Base-by-base conservation (phyloP, 2,888 invertebrate genomes). In the Hololepta plana region DNA sequence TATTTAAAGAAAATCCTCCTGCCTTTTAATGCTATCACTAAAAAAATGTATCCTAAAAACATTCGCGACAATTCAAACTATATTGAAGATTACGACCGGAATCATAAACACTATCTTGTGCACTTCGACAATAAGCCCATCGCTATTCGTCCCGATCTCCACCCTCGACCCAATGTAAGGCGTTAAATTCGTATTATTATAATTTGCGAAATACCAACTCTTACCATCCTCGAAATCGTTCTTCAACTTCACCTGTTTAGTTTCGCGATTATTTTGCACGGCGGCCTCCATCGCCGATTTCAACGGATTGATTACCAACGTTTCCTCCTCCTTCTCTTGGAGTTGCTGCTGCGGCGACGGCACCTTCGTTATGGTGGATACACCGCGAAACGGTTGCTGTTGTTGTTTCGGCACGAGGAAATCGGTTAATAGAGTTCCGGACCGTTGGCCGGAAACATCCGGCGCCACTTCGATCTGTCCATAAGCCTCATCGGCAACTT, bases 191-290 rank as follows among this genome's bases (percentile, higher is more conserved):
- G 61, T 67, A 42, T 69, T 71, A 47, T 80, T 79, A 45, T 85
- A 85, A 49, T 81, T 82, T 36, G 73, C 74, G 48, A 77, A 85
- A 51, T 87, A 87, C 87, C 87, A 87, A 39, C 72, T 73, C 55
- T 72, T 73, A 24, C 47, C 45, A 20, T 41, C 40, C 12, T 36
- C 27, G 35, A 24, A 35, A 33, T 5, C 8, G 7, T 21, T 10
- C 6, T 9, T 8, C 22, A 7, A 8, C 8, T 6, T 10, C 6
- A 17, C 17, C 17, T 17, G 6, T 17, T 17, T 8, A 17, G 6
- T 17, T 17, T 7, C n/a, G 6, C 22, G 20, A 29, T 13, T 24
- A 28, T 21, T 9, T n/a, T n/a, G n/a, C n/a, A n/a, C n/a, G n/a
- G n/a, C n/a, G n/a, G n/a, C n/a, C n/a, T n/a, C n/a, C n/a, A n/a